Evolutionary conservation across 2,888 invertebrate genomes (phyloP).

Genomic region (Himalopsyche anomala): DNA sequence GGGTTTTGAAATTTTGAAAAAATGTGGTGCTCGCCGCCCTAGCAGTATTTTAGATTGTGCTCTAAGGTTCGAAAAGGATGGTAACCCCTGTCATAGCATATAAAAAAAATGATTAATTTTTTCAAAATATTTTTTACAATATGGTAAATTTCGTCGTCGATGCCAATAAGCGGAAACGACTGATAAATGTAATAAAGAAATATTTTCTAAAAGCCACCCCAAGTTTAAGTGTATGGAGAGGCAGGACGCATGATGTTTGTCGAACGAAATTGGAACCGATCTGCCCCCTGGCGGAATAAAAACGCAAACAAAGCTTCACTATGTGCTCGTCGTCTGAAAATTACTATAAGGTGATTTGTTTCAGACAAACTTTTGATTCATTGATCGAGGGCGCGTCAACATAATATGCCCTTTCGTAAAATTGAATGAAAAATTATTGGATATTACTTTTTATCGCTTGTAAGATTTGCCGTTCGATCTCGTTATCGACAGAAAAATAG

Average conservation of each 20-base stretch:
- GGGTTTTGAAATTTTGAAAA: too few species aligned
- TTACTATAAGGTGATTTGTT: slow-evolving; percentile 48
- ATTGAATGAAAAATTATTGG: neutral
- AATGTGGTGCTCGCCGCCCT: too few species aligned
- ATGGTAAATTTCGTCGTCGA: too few species aligned
- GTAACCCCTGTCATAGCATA: too few species aligned
- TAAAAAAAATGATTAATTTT: too few species aligned
- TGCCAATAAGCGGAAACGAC: too few species aligned
- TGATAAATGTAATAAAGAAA: neutral
- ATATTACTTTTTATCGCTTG: too few species aligned
- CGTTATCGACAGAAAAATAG: too few species aligned
- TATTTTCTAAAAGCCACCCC: slow-evolving; percentile 23
- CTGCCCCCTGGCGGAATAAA: slow-evolving; percentile 48
- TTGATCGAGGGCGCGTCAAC: slow-evolving; percentile 13
- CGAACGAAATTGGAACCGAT: slow-evolving; percentile 46
- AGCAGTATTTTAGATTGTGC: too few species aligned
- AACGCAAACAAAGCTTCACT: slow-evolving; percentile 39
- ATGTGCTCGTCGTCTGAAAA: slow-evolving; percentile 23
- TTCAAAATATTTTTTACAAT: too few species aligned
- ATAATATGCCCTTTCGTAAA: neutral
- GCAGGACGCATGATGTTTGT: slow-evolving; percentile 43
- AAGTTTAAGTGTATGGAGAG: neutral
- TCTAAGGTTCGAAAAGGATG: too few species aligned
- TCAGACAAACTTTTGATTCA: slow-evolving; percentile 46
- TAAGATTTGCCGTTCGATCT: too few species aligned